Conservation (phyloP, 2,113 vertebrate genomes). For the Rhipidura dahli region DNA sequence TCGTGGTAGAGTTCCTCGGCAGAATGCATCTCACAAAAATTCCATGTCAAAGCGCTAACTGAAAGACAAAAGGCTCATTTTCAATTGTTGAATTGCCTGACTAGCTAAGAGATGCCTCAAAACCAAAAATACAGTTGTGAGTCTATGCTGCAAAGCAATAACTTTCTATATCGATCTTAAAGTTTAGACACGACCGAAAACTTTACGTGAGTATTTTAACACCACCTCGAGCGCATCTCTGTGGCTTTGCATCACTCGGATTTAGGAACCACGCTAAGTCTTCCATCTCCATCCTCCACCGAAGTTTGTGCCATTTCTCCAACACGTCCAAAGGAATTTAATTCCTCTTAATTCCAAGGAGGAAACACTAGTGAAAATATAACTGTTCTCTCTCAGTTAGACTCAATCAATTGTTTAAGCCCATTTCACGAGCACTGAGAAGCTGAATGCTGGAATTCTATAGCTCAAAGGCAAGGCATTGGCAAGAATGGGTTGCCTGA, state of each 20-base stretch:
- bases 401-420: neutral
- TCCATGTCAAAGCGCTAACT: neutral
- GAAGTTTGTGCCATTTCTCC: neutral
- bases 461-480: neutral
- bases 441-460: neutral
- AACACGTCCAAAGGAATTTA: neutral
- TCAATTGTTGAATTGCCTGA: neutral
- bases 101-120: neutral
- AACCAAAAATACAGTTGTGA: neutral
- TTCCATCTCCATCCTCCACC: neutral
- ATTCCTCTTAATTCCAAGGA: neutral
- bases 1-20: neutral
- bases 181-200: neutral
- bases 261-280: neutral
- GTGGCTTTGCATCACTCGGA: neutral
- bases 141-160: neutral
- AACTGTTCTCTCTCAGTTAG: neutral
- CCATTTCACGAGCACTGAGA: neutral
- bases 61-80: neutral
- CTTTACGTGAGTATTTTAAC: too few species aligned
- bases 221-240: rapidly evolving
- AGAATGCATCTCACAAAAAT: neutral
- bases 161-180: neutral
- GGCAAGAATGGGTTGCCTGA: neutral
- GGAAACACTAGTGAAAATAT: neutral